Base-by-base conservation (phyloP, 2,888 invertebrate genomes). In the Dynastes grantii region DNA sequence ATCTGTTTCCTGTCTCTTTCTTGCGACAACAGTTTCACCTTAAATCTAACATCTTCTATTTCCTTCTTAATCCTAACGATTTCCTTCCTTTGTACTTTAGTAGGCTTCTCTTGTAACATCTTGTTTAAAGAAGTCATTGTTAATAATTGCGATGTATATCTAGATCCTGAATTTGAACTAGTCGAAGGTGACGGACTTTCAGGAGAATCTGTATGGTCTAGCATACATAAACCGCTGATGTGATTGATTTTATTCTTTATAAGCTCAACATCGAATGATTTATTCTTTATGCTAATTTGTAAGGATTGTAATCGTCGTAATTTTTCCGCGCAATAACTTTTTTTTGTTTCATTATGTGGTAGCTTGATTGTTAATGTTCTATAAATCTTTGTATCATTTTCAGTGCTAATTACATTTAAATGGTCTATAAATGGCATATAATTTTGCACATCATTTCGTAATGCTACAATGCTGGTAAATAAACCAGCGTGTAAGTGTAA, bases 401-500 rank as follows among this genome's bases (percentile, higher is more conserved):
- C 82, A 32, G 84, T 86, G 78, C 85, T 85, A 65, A 85, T 78
- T 53, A 87, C 78, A 84, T 89, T 89, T 73, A 88, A 80, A 81
- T 85, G 83, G 71, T 86, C 85, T 58, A 85, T 81, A 82, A 88
- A 88, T 78, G 85, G 83, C 55, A 85, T 80, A 45, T 86, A 84
- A 79, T 84, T 86, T 40, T 83, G 80, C 77, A 87, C 85, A 83
- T 86, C 86, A 64, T 83, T 86, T 58, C 87, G 82, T 76, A 90
- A 87, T 81, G 89, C 90, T 83, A 90, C 88, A 22, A 89, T 87
- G 82, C 91, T 91, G 55, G 95, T 94, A 87, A 97, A 98, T 85
- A 93, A 95, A 2, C 97, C 97, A 53, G 96, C 96, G 81, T 95
- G 95, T 92, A 97, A 93, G 90, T 95, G 94, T 88, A 98, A 96